Base-by-base conservation (phyloP, 2,113 vertebrate genomes). In the Dissostichus mawsoni region DNA sequence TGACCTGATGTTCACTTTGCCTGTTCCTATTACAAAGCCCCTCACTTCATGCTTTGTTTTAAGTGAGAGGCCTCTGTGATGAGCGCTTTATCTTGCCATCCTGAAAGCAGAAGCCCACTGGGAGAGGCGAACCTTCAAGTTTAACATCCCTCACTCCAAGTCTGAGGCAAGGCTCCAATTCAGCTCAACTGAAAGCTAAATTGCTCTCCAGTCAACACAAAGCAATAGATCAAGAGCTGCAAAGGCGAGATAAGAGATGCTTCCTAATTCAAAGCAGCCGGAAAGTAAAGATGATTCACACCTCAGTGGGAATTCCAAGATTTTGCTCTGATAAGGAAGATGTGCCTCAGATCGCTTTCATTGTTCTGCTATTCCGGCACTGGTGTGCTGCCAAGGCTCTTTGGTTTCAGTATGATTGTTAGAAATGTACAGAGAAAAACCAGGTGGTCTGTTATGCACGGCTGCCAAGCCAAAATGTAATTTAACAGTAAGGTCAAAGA, bases 341-440 rank as follows among this genome's bases (percentile, higher is more conserved):
- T 13, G 51, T 9, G 56, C 67, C 53, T 73, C 12, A 1, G 20
- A 81, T 76, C 11, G 2, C 1, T 41, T 76, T 80, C 80, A 89
- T 86, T 89, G 80, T 88, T 90, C 81, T 80, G 44, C 44, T 63
- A 9, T 90, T 87, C 87, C 89, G 87, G 86, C 84, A 86, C 65
- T 73, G 65, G 55, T 74, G 62, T 0, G 17, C 68, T 79, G 82
- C 82, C 80, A 72, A 67, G 47, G 72, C 56, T 68, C 80, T 88
- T 45, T 25, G 44, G 45, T 77, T 83, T 78, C 64, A 76, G 67
- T 78, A 76, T 64, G 52, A 73, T 67, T 82, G 63, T 66, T 58
- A 53, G 41, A 80, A 68, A 72, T 47, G 44, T 18, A 71, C 65
- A 55, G 1, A 0, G 51, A 33, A 52, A 69, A 76, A 45, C 23